Conservation (phyloP, 2,888 invertebrate species). For the Cordilura impudica region DNA sequence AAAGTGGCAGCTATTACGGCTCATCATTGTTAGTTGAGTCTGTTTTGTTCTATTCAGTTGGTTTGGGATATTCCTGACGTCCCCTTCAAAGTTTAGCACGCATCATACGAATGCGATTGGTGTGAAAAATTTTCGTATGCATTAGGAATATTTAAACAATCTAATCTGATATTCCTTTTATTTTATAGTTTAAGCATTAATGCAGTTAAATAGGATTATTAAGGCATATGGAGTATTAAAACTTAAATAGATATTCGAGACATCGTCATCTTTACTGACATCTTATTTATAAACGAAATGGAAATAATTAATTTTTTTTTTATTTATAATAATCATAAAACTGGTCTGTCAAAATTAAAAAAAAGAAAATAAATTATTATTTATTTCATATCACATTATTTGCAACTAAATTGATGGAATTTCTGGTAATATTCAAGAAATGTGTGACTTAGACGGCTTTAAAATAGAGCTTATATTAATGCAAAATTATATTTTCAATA, state of each 20-base stretch:
- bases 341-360: background rate
- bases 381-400: constrained; percentile 37
- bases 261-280: background rate
- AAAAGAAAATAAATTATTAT: constrained; percentile 1
- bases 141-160: constrained; percentile 35
- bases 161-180: background rate
- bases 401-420: too few relatives aligned
- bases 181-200: background rate
- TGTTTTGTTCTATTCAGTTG: too few relatives aligned
- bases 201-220: background rate
- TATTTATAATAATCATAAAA: too few relatives aligned
- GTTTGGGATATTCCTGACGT: background rate
- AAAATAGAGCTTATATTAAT: too few relatives aligned
- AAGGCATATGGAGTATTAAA: background rate
- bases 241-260: background rate
- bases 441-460: too few relatives aligned
- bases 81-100: background rate
- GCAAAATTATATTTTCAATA: too few relatives aligned
- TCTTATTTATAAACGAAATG: background rate
- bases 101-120: background rate
- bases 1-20: background rate
- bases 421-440: too few relatives aligned
- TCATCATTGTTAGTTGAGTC: too few relatives aligned
- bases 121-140: constrained; percentile 45
- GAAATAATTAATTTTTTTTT: too few relatives aligned